Evolutionary conservation across 92 coral and sea anemone species (phyloP), one percentile per base, ranked within the genome.

Genomic region (Plumapathes pennacea): DNA sequence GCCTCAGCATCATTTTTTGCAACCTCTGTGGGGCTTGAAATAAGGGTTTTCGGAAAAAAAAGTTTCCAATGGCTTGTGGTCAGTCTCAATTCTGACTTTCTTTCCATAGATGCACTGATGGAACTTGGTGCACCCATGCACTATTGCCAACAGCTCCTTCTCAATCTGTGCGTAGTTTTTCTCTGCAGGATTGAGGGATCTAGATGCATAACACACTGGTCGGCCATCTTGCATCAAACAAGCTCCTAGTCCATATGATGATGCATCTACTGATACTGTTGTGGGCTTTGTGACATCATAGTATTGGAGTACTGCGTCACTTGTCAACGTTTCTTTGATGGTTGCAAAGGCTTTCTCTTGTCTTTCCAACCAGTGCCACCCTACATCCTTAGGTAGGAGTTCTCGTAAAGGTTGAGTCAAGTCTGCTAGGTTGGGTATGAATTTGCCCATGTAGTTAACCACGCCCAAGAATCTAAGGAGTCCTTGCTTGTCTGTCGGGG

Each of bases 171-270:
- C n/a, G n/a, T n/a, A n/a, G n/a, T n/a, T n/a, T n/a, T n/a, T n/a
- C n/a, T n/a, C n/a, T n/a, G n/a, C n/a, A n/a, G n/a, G n/a, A n/a
- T n/a, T n/a, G n/a, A n/a, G n/a, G n/a, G n/a, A n/a, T n/a, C n/a
- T n/a, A n/a, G n/a, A n/a, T n/a, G n/a, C n/a, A n/a, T n/a, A n/a
- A n/a, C n/a, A n/a, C n/a, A n/a, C n/a, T n/a, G 76, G 67, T 1
- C 31, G 46, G 13, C 54, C 72, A 34, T 73, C 81, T 55, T 63
- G 81, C 54, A 73, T 17, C 20, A 73, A 50, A 53, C 72, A 53
- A 23, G 81, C 81, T 7, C 81, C 76, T 26, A 72, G 55, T 26
- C 81, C 81, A 45, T 80, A 41, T 9, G 64, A 65, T 25, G 76
- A 72, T 18, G 76, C 47, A 44, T 72, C 87, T 54, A 63, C 87